Conservation (phyloP, 2,113 vertebrate species). For the Gymnogyps californianus region DNA sequence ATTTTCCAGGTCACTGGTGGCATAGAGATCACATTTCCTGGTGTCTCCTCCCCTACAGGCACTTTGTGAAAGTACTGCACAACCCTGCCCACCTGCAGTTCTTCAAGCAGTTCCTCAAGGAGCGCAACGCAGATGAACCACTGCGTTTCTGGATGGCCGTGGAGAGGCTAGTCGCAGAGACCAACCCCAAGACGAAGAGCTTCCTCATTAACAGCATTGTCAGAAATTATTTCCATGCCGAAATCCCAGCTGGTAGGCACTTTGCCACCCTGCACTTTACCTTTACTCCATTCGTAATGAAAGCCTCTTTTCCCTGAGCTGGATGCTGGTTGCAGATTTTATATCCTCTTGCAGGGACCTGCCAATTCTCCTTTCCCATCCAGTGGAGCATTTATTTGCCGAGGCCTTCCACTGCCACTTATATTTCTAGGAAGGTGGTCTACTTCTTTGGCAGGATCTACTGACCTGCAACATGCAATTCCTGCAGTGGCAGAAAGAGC, state of each 20-base stretch:
- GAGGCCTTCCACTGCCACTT: not conserved
- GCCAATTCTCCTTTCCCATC: not conserved
- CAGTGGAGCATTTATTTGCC: not conserved
- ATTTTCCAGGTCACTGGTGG: not conserved
- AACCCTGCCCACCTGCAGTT: constrained; percentile 38
- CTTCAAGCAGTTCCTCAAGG: constrained; percentile 62
- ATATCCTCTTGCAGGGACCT: not conserved
- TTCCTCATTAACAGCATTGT: not conserved
- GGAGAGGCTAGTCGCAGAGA: constrained; percentile 27
- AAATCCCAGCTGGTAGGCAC: constrained; percentile 37
- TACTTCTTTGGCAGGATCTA: not conserved
- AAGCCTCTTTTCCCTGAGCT: not conserved
- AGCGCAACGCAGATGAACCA: not conserved
- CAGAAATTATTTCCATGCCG: constrained; percentile 41
- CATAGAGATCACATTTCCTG: not conserved
- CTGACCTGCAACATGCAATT: not conserved
- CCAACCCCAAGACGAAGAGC: not conserved
- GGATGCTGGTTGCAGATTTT: not conserved
- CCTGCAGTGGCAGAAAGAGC: not conserved
- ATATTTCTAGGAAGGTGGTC: not conserved
- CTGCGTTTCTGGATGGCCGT: constrained; percentile 56
- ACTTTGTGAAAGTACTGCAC: constrained; percentile 53
- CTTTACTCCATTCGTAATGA: not conserved
- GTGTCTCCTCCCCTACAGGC: constrained; percentile 20
- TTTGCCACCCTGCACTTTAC: not conserved